phyloP scores from a whole-genome alignment of 2,888 invertebrate species.

The Conops quadrifasciatus region DNA sequence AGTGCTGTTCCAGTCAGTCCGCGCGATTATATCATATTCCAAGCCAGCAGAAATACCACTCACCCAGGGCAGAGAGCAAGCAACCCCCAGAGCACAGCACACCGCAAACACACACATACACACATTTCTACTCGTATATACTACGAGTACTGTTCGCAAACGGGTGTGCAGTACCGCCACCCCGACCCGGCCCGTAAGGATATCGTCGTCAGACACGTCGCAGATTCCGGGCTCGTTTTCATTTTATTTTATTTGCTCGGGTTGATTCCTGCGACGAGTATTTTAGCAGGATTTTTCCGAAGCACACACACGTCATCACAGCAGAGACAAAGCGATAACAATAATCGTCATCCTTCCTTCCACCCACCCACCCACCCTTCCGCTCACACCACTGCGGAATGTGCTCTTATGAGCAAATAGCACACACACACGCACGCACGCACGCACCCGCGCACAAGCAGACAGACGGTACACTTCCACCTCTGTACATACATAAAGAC shows the following conservation, averaged over 20 bases:
- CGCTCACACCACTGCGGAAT: not conserved
- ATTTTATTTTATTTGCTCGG: constrained; percentile 28
- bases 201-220: not conserved
- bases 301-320: constrained; percentile 33
- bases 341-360: constrained; percentile 17
- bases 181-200: not conserved
- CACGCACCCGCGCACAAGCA: constrained; percentile 12
- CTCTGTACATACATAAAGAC: constrained; percentile 47
- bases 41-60: constrained; percentile 23
- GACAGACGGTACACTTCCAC: constrained; percentile 11
- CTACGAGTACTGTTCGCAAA: not conserved
- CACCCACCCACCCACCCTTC: not conserved
- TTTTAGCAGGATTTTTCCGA: constrained; percentile 14
- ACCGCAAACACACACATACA: constrained; percentile 5
- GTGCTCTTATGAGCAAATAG: not conserved
- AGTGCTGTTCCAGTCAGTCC: constrained; percentile 10
- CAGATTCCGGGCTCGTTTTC: constrained; percentile 17
- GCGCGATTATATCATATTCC: constrained; percentile 36
- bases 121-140: not conserved
- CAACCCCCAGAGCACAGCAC: constrained; percentile 33
- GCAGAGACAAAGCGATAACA: constrained; percentile 37
- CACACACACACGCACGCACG: constrained; percentile 3
- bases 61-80: constrained; percentile 15
- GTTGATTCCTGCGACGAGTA: constrained; percentile 30
- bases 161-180: not conserved